Percentiles rank a stretch among this genome's conserved stretches.
phyloP scores from a whole-genome alignment of 2,888 invertebrate genomes.

The Chymomyza caudatula region DNA sequence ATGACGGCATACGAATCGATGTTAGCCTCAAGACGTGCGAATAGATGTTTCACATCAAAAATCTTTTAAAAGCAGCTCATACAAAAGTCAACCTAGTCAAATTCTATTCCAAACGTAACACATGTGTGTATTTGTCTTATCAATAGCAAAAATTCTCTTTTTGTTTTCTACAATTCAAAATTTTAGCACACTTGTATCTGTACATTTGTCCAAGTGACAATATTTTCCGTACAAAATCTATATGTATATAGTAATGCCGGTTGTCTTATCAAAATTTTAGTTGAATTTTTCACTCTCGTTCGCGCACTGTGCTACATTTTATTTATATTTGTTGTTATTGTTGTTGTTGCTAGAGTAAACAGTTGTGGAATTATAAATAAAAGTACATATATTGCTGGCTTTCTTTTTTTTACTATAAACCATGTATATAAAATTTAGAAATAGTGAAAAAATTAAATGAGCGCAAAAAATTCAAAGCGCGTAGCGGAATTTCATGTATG shows the following conservation, averaged over 20 bases:
- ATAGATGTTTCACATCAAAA: too few relatives aligned
- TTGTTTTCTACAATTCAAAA: constrained; percentile 14
- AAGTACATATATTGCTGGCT: constrained; percentile 10
- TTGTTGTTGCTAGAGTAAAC: constrained; percentile 50
- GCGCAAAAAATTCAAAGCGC: not conserved
- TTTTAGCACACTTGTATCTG: constrained; percentile 26
- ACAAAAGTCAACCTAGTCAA: constrained; percentile 13
- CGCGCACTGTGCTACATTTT: constrained; percentile 23
- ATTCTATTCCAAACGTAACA: too few relatives aligned
- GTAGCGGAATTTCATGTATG: not conserved
- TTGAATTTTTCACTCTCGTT: constrained; percentile 22
- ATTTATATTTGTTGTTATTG: constrained; percentile 24
- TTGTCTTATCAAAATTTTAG: constrained; percentile 45
- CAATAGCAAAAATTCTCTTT: constrained; percentile 30
- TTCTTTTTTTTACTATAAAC: constrained; percentile 22
- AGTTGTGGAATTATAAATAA: constrained; percentile 57
- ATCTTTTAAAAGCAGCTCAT: not conserved
- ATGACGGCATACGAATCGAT: too few relatives aligned
- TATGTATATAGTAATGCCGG: constrained; percentile 4
- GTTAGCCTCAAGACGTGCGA: too few relatives aligned
- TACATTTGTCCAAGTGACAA: constrained; percentile 17
- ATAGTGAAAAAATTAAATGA: not conserved
- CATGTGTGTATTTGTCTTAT: constrained; percentile 15
- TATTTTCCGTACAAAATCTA: constrained; percentile 3
- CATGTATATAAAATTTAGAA: not conserved